Conservation (phyloP, 2,888 invertebrate species). For the Subacronicta megacephala region DNA sequence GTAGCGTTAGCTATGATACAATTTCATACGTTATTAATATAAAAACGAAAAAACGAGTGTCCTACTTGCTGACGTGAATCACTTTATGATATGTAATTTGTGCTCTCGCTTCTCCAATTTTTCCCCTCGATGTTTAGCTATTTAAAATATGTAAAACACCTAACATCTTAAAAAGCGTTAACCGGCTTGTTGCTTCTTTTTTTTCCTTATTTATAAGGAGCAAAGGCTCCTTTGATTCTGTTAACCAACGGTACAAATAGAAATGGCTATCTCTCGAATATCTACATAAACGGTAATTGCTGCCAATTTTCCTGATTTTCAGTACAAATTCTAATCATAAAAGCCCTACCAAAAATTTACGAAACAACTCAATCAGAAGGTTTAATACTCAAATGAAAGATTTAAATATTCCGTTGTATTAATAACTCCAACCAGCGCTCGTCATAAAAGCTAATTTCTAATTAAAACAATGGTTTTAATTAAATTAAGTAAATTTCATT, state of each 20-base stretch:
- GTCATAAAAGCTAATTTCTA: constrained; percentile 51
- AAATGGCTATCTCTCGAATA: no score
- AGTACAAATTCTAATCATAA: constrained; percentile 24
- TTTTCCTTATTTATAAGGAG: constrained; percentile 3
- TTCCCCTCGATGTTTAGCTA: constrained; percentile 12
- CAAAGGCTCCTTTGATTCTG: not conserved
- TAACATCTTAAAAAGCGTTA: constrained; percentile 16
- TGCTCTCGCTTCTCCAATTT: constrained; percentile 42
- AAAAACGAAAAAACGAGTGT: constrained; percentile 40
- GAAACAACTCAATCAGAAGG: constrained; percentile 47
- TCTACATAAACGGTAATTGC: not conserved
- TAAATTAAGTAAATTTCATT: constrained; percentile 53
- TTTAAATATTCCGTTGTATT: constrained; percentile 54
- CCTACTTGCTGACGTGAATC: constrained; percentile 45
- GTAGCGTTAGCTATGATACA: constrained; percentile 44
- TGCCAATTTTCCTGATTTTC: constrained; percentile 14
- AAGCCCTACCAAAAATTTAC: constrained; percentile 24
- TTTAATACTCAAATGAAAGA: constrained; percentile 42
- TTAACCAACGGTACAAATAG: no score
- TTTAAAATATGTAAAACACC: constrained; percentile 19
- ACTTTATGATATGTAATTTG: constrained; percentile 51
- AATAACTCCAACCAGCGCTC: constrained; percentile 36
- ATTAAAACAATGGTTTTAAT: constrained; percentile 65
- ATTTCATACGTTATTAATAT: constrained; percentile 37
- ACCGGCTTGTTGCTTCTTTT: constrained; percentile 7